Conservation (phyloP, 2,888 invertebrate genomes). For the Erebia epiphron region DNA sequence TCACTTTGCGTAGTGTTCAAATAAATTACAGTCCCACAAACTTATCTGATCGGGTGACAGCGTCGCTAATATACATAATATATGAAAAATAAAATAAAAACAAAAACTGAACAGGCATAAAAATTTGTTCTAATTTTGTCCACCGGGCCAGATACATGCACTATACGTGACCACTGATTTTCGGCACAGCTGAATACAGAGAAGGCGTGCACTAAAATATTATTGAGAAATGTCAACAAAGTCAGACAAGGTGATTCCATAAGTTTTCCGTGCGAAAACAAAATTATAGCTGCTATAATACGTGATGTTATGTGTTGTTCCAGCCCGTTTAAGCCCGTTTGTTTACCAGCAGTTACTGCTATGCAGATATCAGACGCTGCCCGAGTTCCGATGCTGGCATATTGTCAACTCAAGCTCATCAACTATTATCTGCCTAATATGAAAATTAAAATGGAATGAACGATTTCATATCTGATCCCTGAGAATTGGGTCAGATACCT, state of each 20-base stretch:
- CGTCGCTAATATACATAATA: too few species aligned
- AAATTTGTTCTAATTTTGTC: too few species aligned
- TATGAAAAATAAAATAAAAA: too few species aligned
- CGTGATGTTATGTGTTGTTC: background rate
- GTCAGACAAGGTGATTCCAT: background rate
- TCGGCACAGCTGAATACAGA: too few species aligned
- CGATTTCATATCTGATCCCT: background rate
- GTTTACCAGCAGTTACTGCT: constrained; percentile 15
- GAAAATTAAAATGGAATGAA: background rate
- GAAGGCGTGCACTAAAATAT: background rate
- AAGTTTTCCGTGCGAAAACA: too few species aligned
- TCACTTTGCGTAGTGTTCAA: too few species aligned
- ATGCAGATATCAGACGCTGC: constrained; percentile 11
- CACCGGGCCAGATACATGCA: too few species aligned
- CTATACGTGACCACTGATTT: too few species aligned
- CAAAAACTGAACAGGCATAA: too few species aligned
- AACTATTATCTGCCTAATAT: background rate
- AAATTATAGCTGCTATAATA: background rate
- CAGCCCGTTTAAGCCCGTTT: background rate
- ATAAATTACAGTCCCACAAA: too few species aligned
- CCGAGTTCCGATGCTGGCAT: constrained; percentile 7
- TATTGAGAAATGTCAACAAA: background rate
- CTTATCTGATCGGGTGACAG: too few species aligned
- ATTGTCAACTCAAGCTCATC: constrained; percentile 1
- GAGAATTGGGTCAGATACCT: background rate